Evolutionary conservation across 2,888 invertebrate species (phyloP).

Genomic region (Myathropa florea): DNA sequence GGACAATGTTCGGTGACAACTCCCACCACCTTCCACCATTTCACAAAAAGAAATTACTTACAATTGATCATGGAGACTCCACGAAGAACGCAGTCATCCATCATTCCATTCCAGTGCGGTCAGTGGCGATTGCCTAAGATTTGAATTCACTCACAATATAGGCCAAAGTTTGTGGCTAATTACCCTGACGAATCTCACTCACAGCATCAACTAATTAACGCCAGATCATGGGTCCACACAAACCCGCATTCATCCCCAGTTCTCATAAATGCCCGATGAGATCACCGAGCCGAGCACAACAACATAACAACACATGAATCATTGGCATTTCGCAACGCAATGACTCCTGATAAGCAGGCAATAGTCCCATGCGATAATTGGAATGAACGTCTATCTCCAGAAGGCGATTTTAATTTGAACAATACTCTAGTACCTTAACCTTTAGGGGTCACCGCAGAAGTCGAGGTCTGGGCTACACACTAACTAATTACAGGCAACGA

Average conservation of each 20-base stretch:
- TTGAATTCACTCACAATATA: not conserved
- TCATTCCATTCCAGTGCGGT: not conserved
- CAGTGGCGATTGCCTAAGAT: not conserved
- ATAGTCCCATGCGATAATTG: conserved; percentile 1
- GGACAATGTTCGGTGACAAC: too few species aligned
- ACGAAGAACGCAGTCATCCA: not conserved
- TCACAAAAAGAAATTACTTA: not conserved
- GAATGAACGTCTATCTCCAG: not conserved
- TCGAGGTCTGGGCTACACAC: conserved; percentile 48
- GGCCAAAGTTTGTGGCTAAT: conserved; percentile 43
- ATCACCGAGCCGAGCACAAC: conserved; percentile 17
- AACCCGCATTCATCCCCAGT: not conserved
- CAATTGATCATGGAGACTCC: not conserved
- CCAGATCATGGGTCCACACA: not conserved
- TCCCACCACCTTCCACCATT: too few species aligned
- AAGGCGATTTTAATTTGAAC: not conserved
- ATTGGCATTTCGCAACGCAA: not conserved
- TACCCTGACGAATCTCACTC: conserved; percentile 24
- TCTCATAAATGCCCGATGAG: conserved; percentile 14
- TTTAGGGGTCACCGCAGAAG: conserved; percentile 24
- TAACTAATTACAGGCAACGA: conserved; percentile 10
- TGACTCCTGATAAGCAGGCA: conserved; percentile 1
- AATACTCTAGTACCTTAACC: not conserved
- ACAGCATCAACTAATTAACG: conserved; percentile 18
- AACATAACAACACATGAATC: conserved; percentile 10